phyloP scores from a whole-genome alignment of 2,113 vertebrate genomes.

The Podarcis cretensis region DNA sequence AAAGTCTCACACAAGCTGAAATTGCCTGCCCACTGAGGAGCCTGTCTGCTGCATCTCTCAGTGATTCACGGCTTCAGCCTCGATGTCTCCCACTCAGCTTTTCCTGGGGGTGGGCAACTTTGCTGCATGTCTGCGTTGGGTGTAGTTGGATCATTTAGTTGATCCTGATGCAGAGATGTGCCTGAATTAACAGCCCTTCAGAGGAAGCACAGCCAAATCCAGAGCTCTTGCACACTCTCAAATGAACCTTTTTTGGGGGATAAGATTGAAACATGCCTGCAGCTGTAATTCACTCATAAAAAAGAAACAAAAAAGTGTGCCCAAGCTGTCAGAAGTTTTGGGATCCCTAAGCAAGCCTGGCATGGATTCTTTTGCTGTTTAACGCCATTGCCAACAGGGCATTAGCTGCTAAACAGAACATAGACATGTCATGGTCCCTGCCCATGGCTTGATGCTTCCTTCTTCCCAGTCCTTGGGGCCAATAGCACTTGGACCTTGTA shows the following conservation, averaged over 20 bases:
- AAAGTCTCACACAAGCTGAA: not conserved
- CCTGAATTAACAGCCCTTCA: not conserved
- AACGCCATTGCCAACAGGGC: not conserved
- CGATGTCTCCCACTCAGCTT: not conserved
- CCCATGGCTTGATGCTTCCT: not conserved
- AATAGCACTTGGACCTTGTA: not conserved
- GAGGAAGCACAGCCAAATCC: not conserved
- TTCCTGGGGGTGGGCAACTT: not conserved
- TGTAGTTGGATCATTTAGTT: not conserved
- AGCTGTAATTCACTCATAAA: not conserved
- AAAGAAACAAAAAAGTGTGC: not conserved
- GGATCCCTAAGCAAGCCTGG: not conserved
- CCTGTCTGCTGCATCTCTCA: not conserved
- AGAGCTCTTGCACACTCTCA: not conserved
- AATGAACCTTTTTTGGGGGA: not conserved
- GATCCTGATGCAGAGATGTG: not conserved
- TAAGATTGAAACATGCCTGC: not conserved
- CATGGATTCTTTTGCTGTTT: not conserved
- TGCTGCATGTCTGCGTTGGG: not conserved
- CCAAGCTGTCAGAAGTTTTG: not conserved
- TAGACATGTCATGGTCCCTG: not conserved
- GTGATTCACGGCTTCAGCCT: not conserved
- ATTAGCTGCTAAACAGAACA: not conserved
- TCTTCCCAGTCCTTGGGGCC: not conserved
- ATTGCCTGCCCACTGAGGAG: not conserved